Evolutionary conservation across 2,888 invertebrate genomes (phyloP), one percentile per base, ranked within the genome.

Genomic region (Schrankia costaestrigalis): DNA sequence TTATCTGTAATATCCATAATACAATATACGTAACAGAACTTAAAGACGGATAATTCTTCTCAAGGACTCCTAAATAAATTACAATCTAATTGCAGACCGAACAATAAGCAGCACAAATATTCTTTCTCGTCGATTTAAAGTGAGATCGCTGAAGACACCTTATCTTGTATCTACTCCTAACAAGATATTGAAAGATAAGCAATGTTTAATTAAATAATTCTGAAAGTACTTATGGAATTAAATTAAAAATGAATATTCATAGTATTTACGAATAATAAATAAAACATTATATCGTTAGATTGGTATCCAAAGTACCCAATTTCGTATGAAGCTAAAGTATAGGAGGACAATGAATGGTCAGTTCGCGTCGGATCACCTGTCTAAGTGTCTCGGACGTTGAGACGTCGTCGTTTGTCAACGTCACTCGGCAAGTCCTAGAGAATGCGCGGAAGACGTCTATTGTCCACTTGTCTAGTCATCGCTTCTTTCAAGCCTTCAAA

Each of bases 331-430:
- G 55, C 54, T 51, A 65, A 63, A 54, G 50, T 63, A 59, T 63
- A 58, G 46, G 57, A 50, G 61, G 63, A 63, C 75, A 71, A 75
- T 73, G 71, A 71, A 77, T 72, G 72, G 75, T 61, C 76, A 71
- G 62, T 57, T 71, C 71, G 55, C 59, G 53, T 63, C 66, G 73
- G 71, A 79, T 81, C 81, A 80, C 80, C 82, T 79, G 79, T 79
- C 79, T 68, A 67, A 74, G 71, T 73, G 71, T 75, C 76, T 69
- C 66, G 56, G 67, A 68, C 64, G 61, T 63, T 56, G 60, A 60
- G 45, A 46, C 57, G 57, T 74, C 57, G 57, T 74, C 77, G 69
- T 81, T 81, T 78, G 72, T 81, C 79, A 80, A 73, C 53, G 81
- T 80, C 80, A 63, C 43, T 57, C 63, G 52, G 45, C 56, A 52